These are phyloP conservation scores for Panurus biarmicus DNA, from an alignment of 2,113 vertebrate species.

Conservation along the genomic window DNA sequence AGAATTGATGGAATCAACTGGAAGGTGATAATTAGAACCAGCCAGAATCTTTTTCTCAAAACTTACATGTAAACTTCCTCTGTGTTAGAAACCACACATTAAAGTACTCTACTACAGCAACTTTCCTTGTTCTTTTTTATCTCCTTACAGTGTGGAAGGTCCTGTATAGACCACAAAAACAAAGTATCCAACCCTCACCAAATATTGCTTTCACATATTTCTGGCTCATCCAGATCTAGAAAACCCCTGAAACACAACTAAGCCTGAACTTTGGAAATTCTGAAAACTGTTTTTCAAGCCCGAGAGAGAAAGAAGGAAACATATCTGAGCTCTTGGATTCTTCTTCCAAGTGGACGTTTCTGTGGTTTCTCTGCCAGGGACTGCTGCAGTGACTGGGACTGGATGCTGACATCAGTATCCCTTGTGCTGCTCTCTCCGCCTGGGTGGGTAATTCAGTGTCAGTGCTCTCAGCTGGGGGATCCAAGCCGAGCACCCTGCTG, in stretches of 20 bases:
- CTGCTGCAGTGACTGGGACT: neutral
- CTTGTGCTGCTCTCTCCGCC: neutral
- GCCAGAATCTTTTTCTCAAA: conserved; percentile 2
- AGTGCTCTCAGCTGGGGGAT: neutral
- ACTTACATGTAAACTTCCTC: neutral
- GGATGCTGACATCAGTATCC: neutral
- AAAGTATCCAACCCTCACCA: neutral
- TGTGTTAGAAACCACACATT: neutral
- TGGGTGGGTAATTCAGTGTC: neutral
- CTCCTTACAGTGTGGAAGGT: neutral
- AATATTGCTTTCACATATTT: conserved; percentile 45
- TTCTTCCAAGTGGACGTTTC: neutral
- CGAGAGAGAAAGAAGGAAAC: neutral
- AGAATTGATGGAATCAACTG: conserved; percentile 11
- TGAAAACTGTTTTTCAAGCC: neutral
- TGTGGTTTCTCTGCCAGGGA: neutral
- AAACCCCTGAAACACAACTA: neutral
- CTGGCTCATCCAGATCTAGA: neutral
- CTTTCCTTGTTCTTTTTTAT: neutral
- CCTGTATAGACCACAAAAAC: neutral
- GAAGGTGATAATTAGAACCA: conserved; percentile 46
- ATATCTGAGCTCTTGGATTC: neutral
- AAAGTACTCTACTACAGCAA: neutral
- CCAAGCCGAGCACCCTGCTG: neutral
- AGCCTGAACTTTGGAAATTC: neutral